These are phyloP conservation scores for Melanerpes formicivorus DNA, from an alignment of 2,113 vertebrate genomes.

Conservation along the genomic window DNA sequence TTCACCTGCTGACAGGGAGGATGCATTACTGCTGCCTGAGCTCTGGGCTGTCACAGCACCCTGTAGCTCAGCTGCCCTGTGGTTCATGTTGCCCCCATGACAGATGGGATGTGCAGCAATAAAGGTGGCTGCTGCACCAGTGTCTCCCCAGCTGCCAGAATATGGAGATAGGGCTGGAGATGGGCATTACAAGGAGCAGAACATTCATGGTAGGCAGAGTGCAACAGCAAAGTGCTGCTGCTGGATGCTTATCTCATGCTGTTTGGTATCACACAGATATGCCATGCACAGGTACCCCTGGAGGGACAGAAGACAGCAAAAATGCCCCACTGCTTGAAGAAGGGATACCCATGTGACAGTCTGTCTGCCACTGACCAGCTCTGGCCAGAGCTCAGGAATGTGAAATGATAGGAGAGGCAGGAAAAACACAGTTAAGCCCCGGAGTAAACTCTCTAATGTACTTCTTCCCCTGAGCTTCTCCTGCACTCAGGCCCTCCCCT, in stretches of 20 bases:
- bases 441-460: not conserved
- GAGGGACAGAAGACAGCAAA: not conserved
- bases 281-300: not conserved
- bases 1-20: not conserved
- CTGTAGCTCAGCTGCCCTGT: not conserved
- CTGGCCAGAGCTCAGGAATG: not conserved
- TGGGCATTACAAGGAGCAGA: not conserved
- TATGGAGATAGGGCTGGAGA: fast-evolving
- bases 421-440: not conserved
- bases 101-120: not conserved
- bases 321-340: not conserved
- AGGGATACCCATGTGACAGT: not conserved
- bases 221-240: not conserved
- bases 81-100: not conserved
- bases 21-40: not conserved
- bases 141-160: not conserved
- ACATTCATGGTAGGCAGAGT: not conserved
- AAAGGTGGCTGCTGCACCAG: not conserved
- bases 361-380: not conserved
- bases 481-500: not conserved
- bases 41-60: not conserved
- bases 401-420: not conserved
- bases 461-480: not conserved
- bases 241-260: fast-evolving
- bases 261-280: not conserved